phyloP scores from a whole-genome alignment of 2,797 vertebrate species.

The Phaenicophaeus curvirostris region DNA sequence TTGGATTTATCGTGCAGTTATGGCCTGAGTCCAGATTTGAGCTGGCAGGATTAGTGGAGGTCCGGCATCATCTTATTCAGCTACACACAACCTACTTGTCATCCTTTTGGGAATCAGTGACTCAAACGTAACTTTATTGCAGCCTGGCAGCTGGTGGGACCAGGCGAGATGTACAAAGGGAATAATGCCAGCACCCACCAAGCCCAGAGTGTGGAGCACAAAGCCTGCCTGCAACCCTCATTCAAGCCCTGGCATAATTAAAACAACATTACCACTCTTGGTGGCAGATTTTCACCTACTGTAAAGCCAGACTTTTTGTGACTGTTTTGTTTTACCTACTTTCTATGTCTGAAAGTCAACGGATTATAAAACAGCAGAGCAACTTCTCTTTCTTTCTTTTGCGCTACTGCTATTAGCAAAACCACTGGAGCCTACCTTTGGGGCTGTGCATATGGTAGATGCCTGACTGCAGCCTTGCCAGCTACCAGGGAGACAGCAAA shows the following conservation, averaged over 20 bases:
- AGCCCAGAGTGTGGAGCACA: constrained; percentile 41
- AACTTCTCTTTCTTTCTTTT: background rate
- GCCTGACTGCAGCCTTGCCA: background rate
- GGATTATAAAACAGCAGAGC: constrained; percentile 3
- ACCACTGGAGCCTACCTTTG: background rate
- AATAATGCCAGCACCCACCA: constrained; percentile 69
- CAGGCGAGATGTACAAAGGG: constrained; percentile 64
- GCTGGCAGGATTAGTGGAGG: constrained; percentile 71
- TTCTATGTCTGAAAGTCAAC: constrained; percentile 22
- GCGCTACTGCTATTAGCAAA: background rate
- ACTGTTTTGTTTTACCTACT: constrained; percentile 24
- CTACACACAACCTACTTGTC: constrained; percentile 75
- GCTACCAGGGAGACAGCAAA: background rate
- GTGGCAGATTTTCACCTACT: constrained; percentile 48
- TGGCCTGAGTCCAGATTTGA: constrained; percentile 70
- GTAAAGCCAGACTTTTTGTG: constrained; percentile 6
- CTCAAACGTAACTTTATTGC: constrained; percentile 82
- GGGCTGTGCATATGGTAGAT: background rate
- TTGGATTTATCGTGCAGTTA: constrained; percentile 61
- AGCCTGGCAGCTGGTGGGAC: constrained; percentile 84
- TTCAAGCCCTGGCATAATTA: constrained; percentile 78
- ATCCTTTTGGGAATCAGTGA: constrained; percentile 82
- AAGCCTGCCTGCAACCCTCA: constrained; percentile 66
- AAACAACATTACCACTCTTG: constrained; percentile 73
- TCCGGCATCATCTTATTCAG: constrained; percentile 71